Percentiles rank a stretch among this genome's conserved stretches.
Evolutionary conservation across 2,888 invertebrate species (phyloP).

Genomic region (Mantis religiosa): DNA sequence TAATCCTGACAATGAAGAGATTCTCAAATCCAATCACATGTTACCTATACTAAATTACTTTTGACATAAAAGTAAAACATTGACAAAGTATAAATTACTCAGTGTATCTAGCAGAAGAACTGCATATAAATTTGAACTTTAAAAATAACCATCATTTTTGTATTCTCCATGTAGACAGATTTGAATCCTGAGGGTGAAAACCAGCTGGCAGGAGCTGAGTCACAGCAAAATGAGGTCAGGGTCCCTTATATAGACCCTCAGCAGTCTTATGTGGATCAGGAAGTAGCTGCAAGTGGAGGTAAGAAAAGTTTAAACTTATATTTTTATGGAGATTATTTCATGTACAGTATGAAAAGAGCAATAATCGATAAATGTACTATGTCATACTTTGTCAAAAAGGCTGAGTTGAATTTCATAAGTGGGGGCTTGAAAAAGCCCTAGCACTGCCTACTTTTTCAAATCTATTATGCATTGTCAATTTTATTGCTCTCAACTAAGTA

Average conservation of each 20-base stretch:
- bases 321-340: not conserved
- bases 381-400: too few species aligned
- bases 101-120: not conserved
- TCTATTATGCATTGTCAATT: too few species aligned
- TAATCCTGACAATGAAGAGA: too few species aligned
- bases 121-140: not conserved
- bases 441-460: too few species aligned
- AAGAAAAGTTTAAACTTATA: not conserved
- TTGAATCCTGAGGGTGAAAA: conserved; percentile 37
- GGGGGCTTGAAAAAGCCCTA: too few species aligned
- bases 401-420: too few species aligned
- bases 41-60: not conserved
- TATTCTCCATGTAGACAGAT: not conserved
- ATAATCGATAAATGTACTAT: too few species aligned
- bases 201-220: conserved; percentile 51
- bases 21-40: too few species aligned
- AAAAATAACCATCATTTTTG: not conserved
- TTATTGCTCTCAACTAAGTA: too few species aligned
- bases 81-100: not conserved
- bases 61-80: not conserved
- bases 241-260: conserved; percentile 49
- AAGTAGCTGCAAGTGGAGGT: conserved; percentile 34
- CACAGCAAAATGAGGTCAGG: conserved; percentile 59
- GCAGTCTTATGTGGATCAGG: conserved; percentile 31
- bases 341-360: too few species aligned